Evolutionary conservation across 2,113 vertebrate genomes (phyloP).

Genomic region (Loxodonta africana): DNA sequence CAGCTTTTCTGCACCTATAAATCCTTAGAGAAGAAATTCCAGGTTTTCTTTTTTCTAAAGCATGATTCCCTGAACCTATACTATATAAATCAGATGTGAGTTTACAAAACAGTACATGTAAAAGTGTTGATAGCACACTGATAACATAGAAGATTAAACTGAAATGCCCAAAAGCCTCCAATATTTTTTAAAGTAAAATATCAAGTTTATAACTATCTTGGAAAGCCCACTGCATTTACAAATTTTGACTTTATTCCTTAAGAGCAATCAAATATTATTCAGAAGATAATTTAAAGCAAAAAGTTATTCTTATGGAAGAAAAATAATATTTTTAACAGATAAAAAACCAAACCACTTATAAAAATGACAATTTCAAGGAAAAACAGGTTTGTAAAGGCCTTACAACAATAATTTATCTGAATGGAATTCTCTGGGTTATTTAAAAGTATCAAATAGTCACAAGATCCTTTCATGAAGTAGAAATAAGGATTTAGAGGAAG

Average conservation of each 20-base stretch:
- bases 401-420: constrained; percentile 33
- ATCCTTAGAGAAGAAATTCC: background rate
- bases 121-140: background rate
- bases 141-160: constrained; percentile 8
- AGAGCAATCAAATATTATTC: constrained; percentile 2
- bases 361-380: constrained; percentile 38
- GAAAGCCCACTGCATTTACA: constrained; percentile 40
- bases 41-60: constrained; percentile 45
- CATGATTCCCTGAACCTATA: background rate
- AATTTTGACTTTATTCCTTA: constrained; percentile 31
- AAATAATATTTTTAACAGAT: background rate
- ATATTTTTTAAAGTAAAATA: constrained; percentile 65
- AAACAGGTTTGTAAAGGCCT: background rate
- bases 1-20: background rate
- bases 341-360: constrained; percentile 25
- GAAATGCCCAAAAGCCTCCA: background rate
- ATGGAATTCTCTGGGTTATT: background rate
- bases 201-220: constrained; percentile 54
- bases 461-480: constrained; percentile 56
- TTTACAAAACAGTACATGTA: constrained; percentile 1
- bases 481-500: constrained; percentile 43
- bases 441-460: constrained; percentile 48
- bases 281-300: constrained; percentile 44
- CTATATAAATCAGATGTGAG: background rate
- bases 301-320: constrained; percentile 12